Percentiles rank a stretch among this genome's conserved stretches.
These are phyloP conservation scores for Darevskia nairensis DNA, from an alignment of 2,797 vertebrate genomes.

Conservation along the genomic window DNA sequence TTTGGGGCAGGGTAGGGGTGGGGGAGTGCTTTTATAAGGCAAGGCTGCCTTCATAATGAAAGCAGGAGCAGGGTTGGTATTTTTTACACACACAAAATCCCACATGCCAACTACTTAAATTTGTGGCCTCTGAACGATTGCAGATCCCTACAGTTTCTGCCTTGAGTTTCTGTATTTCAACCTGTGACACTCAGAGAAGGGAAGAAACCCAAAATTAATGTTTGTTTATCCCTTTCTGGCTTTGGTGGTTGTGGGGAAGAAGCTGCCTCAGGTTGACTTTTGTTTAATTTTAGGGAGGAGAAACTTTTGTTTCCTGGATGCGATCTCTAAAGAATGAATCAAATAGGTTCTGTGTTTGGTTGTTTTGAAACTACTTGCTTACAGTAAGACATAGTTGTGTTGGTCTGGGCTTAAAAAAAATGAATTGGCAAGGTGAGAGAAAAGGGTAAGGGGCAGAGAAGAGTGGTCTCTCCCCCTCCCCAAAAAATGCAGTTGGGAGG, in stretches of 20 bases:
- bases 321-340: constrained; percentile 29
- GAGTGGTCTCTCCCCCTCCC: background rate
- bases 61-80: background rate
- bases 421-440: rapidly evolving
- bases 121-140: background rate
- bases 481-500: background rate
- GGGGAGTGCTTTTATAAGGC: background rate
- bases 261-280: background rate
- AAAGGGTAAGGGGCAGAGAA: background rate
- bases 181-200: background rate
- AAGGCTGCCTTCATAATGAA: background rate
- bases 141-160: constrained; percentile 11
- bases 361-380: too few species aligned
- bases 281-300: background rate
- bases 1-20: background rate
- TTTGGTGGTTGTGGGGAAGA: background rate
- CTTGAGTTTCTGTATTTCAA: background rate
- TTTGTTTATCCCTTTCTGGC: background rate
- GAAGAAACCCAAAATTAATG: background rate
- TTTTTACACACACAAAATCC: background rate
- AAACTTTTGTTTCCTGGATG: background rate
- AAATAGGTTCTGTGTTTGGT: background rate
- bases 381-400: background rate
- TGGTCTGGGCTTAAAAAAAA: constrained; percentile 4
- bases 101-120: background rate